These are phyloP conservation scores for Apis florea DNA, from an alignment of 1,140 invertebrate species.

Conservation along the genomic window DNA sequence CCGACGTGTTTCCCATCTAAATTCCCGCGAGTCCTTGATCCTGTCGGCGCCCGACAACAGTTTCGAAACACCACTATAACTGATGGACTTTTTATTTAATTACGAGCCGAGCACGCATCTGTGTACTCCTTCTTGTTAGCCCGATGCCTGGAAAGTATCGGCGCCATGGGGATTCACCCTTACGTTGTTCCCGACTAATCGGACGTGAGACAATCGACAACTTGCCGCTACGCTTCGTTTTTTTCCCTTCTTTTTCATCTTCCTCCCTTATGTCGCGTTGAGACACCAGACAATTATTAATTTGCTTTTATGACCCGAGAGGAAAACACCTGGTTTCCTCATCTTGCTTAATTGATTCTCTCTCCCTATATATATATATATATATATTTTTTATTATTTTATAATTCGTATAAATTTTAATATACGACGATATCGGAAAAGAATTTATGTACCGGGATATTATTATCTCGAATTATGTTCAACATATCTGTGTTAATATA, in stretches of 20 bases:
- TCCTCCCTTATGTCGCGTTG: background rate
- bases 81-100: slow-evolving; percentile 71
- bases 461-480: too few relatives aligned
- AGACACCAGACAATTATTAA: background rate
- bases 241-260: background rate
- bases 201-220: slow-evolving; percentile 45
- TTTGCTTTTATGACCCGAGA: background rate
- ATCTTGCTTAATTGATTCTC: too few relatives aligned
- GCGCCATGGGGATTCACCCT: slow-evolving; percentile 49
- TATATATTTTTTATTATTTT: too few relatives aligned
- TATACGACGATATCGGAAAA: too few relatives aligned
- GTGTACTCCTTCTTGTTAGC: slow-evolving; percentile 44
- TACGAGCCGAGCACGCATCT: slow-evolving; percentile 59
- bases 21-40: slow-evolving; percentile 61
- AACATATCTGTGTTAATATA: too few relatives aligned
- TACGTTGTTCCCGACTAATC: slow-evolving; percentile 38
- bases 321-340: background rate
- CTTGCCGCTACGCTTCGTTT: background rate
- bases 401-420: too few relatives aligned
- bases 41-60: slow-evolving; percentile 58
- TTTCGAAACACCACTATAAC: slow-evolving; percentile 63
- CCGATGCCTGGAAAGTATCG: slow-evolving; percentile 42
- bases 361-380: too few relatives aligned
- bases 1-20: slow-evolving; percentile 56
- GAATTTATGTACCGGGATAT: too few relatives aligned